Evolutionary conservation across 2,113 vertebrate genomes (phyloP), one percentile per base, ranked within the genome.

Genomic region (Bolborhynchus lineola): DNA sequence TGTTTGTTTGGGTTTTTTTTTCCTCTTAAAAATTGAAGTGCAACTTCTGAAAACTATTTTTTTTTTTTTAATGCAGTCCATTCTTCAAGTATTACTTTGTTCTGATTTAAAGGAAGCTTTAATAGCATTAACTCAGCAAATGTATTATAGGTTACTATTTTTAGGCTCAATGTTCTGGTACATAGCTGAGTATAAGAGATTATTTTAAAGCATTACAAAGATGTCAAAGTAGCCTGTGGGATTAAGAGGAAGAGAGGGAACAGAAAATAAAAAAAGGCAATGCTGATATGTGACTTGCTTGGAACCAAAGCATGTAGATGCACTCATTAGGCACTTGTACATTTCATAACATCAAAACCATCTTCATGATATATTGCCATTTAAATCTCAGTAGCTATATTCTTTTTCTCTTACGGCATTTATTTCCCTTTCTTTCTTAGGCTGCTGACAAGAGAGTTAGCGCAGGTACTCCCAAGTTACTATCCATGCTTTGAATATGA

Each of bases 161-260:
- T 92, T 92, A 90, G 64, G 12, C 41, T 86, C n/a, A 35, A 2
- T 74, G 19, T 83, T 95, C 86, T 92, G 23, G 28, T 90, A 77
- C 37, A 12, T 63, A 71, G 31, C 65, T 65, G 88, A 90, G 49
- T 28, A 37, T 53, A 91, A 82, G 90, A 82, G 88, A 92, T 93
- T 89, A 96, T 95, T 94, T 79, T 92, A 68, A 41, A 85, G 75
- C 63, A 69, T 76, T 95, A 82, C 72, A 87, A 91, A 69, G 57
- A 90, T 72, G 53, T 52, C 59, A 65, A n/a, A 92, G 64, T 92
- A 90, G 71, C 59, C 63, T 69, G 41, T 80, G 79, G 63, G 59
- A 88, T 92, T 92, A 75, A 71, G 52, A 46, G 83, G 50, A 55
- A 28, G 33, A 59, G 57, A 35, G 33, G 5, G 2, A 55, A 33